Percentiles rank a stretch among this genome's conserved stretches.
Conservation (phyloP, 2,888 invertebrate species). For the Erynnis tages region DNA sequence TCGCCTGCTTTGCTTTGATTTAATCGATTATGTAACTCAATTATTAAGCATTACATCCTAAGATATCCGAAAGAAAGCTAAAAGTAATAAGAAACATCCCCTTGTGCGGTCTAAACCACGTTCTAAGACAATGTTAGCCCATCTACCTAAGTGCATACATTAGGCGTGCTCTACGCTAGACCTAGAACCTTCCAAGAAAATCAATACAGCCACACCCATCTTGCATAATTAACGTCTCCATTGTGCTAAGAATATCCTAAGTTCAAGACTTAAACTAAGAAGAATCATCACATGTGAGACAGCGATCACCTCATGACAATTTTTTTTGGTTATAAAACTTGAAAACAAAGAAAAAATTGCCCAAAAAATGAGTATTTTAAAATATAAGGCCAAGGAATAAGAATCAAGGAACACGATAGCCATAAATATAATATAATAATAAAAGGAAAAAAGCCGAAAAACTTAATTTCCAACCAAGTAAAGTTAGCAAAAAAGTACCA, state of each 20-base stretch:
- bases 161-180: slow-evolving; percentile 70
- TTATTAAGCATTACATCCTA: not conserved
- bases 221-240: slow-evolving; percentile 72
- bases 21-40: not conserved
- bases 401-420: slow-evolving; percentile 17
- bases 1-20: not conserved
- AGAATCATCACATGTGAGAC: slow-evolving; percentile 68
- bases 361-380: slow-evolving; percentile 51
- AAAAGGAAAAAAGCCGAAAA: slow-evolving; percentile 47
- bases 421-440: slow-evolving; percentile 36
- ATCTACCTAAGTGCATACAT: slow-evolving; percentile 66
- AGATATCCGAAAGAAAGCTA: not conserved
- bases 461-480: slow-evolving; percentile 60
- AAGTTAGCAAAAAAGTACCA: slow-evolving; percentile 80
- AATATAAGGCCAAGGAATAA: not conserved
- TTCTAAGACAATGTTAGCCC: slow-evolving; percentile 51
- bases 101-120: slow-evolving; percentile 43
- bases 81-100: slow-evolving; percentile 5
- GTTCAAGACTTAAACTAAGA: slow-evolving; percentile 53
- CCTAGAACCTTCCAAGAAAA: slow-evolving; percentile 80
- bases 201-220: slow-evolving; percentile 81
- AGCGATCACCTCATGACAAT: slow-evolving; percentile 66
- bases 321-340: slow-evolving; percentile 79
- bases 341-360: slow-evolving; percentile 75
- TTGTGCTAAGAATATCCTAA: slow-evolving; percentile 45